Percentiles rank a stretch among this genome's conserved stretches.
These are phyloP conservation scores for Lacerta bilineata DNA, from an alignment of 2,797 vertebrate genomes.

Conservation along the genomic window DNA sequence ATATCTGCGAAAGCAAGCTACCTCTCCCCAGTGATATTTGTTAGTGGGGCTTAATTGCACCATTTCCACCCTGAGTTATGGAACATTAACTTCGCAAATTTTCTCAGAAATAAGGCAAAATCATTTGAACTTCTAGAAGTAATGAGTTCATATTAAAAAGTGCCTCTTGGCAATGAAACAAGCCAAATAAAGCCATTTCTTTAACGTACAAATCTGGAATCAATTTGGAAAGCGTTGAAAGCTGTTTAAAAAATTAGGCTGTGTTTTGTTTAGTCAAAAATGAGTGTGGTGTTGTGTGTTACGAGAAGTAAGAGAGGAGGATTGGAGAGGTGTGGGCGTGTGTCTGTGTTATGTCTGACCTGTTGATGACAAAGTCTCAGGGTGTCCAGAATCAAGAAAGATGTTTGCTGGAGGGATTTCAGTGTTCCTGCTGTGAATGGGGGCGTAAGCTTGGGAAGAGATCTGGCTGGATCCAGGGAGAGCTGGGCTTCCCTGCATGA, in stretches of 20 bases:
- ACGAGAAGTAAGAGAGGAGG: background rate
- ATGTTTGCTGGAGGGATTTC: background rate
- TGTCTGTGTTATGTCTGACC: background rate
- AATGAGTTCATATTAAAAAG: constrained; percentile 55
- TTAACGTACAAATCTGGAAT: constrained; percentile 46
- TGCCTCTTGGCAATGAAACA: constrained; percentile 48
- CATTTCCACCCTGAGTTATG: constrained; percentile 33
- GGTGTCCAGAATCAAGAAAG: background rate
- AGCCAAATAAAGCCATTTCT: constrained; percentile 54
- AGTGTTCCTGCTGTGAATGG: background rate
- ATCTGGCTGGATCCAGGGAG: background rate
- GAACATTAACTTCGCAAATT: constrained; percentile 42
- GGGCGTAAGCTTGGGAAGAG: background rate
- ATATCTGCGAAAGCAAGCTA: constrained; percentile 41
- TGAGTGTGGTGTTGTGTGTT: background rate
- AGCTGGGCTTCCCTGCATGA: background rate
- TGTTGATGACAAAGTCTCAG: background rate
- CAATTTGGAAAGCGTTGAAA: constrained; percentile 44
- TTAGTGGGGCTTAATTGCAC: constrained; percentile 45
- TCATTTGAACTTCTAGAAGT: constrained; percentile 42
- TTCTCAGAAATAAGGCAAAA: constrained; percentile 50
- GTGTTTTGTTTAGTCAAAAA: constrained; percentile 32
- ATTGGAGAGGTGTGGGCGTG: background rate
- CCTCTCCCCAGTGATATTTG: background rate
- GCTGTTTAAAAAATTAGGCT: constrained; percentile 29